A percentile compares a stretch with the other conserved stretches of the same genome.
Conservation (phyloP, 64 coral and sea anemone genomes). For the Hydrozoanthus tunicans region DNA sequence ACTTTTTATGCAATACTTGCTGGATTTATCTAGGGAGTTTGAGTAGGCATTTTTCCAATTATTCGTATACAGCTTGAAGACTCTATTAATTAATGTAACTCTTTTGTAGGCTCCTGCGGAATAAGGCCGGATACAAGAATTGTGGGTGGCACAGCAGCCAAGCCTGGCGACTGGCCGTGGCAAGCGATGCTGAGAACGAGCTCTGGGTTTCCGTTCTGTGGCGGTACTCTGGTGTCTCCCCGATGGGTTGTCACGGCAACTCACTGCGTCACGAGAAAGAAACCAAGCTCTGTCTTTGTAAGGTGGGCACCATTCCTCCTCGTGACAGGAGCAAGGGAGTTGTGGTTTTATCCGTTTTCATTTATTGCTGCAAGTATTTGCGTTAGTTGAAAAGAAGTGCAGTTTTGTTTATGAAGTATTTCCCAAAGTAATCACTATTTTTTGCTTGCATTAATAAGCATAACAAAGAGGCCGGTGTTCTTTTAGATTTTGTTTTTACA, state of each 20-base stretch:
- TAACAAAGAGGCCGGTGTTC: too few species aligned
- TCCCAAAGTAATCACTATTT: too few species aligned
- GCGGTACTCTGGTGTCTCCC: conserved; percentile 51
- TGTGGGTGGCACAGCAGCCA: conserved; percentile 6
- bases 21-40: too few species aligned
- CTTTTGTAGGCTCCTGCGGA: conserved; percentile 36
- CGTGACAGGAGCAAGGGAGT: too few species aligned
- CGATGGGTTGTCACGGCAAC: conserved; percentile 65
- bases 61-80: neutral
- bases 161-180: neutral
- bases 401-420: too few species aligned
- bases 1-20: too few species aligned
- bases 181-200: conserved; percentile 58
- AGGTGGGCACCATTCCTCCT: conserved; percentile 12
- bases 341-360: too few species aligned
- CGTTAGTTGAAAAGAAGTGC: too few species aligned
- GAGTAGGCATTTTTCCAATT: neutral
- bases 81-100: neutral
- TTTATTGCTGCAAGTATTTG: too few species aligned
- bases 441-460: too few species aligned
- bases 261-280: conserved; percentile 37
- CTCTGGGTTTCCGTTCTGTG: conserved; percentile 55
- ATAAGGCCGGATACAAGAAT: conserved; percentile 50
- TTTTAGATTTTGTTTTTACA: too few species aligned
- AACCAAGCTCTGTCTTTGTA: conserved; percentile 13